Percentiles rank a stretch among this genome's conserved stretches.
Conservation (phyloP, 2,113 vertebrate species). For the Mesoclemmys tuberculata region DNA sequence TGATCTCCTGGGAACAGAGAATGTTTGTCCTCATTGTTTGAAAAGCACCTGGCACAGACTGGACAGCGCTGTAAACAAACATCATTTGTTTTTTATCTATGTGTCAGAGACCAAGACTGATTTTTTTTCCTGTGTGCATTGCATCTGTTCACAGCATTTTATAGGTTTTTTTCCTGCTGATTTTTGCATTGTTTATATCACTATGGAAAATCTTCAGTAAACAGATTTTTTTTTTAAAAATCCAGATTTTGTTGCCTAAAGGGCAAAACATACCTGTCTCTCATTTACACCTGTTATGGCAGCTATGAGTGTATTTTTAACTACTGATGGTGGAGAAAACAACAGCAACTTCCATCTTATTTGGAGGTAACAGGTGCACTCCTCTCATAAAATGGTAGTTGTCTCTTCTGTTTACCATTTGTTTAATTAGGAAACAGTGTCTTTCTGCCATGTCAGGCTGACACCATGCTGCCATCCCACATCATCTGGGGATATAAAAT, state of each 20-base stretch:
- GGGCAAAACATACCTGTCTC: background rate
- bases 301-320: slow-evolving; percentile 3
- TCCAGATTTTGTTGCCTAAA: background rate
- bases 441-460: background rate
- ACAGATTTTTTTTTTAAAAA: background rate
- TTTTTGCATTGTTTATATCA: background rate
- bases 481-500: background rate
- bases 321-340: background rate
- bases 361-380: background rate
- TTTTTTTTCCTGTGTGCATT: background rate
- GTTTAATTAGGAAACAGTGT: background rate
- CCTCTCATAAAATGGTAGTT: background rate
- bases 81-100: background rate
- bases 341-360: background rate
- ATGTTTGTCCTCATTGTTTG: background rate
- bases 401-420: background rate
- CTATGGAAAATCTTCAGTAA: background rate
- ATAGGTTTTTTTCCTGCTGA: background rate
- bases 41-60: background rate
- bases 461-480: background rate
- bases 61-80: background rate
- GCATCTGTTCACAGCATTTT: background rate
- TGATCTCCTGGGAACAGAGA: background rate
- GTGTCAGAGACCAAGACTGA: accelerated
- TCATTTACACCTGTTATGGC: background rate